Percentiles rank a stretch among this genome's conserved stretches.
phyloP scores from a whole-genome alignment of 37 sponge, comb jelly and placozoan species.

The Haliclona indistincta region DNA sequence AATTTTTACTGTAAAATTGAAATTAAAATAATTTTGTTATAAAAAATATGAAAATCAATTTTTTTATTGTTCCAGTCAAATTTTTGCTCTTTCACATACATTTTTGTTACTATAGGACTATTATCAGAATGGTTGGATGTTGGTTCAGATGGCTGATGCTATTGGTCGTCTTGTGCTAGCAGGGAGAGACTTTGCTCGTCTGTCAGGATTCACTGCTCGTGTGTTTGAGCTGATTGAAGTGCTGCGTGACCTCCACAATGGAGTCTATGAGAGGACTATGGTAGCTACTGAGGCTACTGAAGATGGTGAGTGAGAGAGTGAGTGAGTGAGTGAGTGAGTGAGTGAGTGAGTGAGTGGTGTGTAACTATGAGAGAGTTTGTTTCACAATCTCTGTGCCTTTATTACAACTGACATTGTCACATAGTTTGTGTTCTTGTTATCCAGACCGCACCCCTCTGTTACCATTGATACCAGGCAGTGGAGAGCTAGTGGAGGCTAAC shows the following conservation, averaged over 20 bases:
- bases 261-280: conserved; percentile 89
- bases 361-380: not conserved
- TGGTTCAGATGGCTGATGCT: conserved; percentile 93
- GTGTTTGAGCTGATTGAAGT: conserved; percentile 73
- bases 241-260: conserved; percentile 78
- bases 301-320: not conserved
- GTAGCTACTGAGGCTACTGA: conserved; percentile 25
- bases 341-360: not conserved
- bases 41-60: too few species aligned
- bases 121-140: conserved; percentile 86
- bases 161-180: conserved; percentile 90
- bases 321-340: not conserved
- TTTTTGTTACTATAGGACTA: conserved; percentile 48
- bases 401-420: not conserved
- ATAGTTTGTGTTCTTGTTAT: not conserved
- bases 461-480: conserved; percentile 85
- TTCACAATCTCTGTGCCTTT: not conserved
- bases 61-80: not conserved
- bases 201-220: conserved; percentile 90
- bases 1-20: too few species aligned
- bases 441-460: conserved; percentile 31
- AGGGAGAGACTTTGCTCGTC: conserved; percentile 85
- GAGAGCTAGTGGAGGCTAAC: conserved; percentile 70
- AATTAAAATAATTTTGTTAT: too few species aligned
- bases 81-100: not conserved